Evolutionary conservation across 2,888 invertebrate species (phyloP).

Genomic region (Agonopterix heracliana): DNA sequence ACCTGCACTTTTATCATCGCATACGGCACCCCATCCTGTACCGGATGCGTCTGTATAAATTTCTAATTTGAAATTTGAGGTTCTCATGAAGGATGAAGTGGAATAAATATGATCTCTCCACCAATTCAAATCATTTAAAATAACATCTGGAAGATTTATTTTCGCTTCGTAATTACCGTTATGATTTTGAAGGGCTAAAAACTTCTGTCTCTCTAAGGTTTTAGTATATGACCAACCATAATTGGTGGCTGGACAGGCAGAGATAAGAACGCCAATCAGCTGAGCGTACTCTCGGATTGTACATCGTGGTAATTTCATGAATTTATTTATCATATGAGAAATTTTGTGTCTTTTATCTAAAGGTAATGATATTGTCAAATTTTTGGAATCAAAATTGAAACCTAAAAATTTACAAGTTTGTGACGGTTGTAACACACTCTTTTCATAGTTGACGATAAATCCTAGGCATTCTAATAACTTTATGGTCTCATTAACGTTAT

Average conservation of each 20-base stretch:
- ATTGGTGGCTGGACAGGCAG: not conserved
- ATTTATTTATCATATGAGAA: constrained; percentile 5
- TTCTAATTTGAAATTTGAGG: not conserved
- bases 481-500: constrained; percentile 8
- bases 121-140: constrained; percentile 9
- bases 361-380: constrained; percentile 7
- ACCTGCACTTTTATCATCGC: not conserved
- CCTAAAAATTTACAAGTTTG: constrained; percentile 12
- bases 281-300: constrained; percentile 11
- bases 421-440: constrained; percentile 7
- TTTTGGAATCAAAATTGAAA: constrained; percentile 8
- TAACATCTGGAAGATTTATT: constrained; percentile 1
- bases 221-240: not conserved
- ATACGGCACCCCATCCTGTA: constrained; percentile 7
- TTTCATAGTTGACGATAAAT: constrained; percentile 14
- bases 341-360: constrained; percentile 10
- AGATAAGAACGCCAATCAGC: constrained; percentile 9
- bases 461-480: constrained; percentile 11
- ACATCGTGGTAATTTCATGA: not conserved
- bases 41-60: constrained; percentile 9
- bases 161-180: constrained; percentile 2
- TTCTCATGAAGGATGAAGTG: not conserved
- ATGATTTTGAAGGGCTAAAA: not conserved
- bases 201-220: not conserved
- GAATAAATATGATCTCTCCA: constrained; percentile 7